Conservation (phyloP, 1,140 invertebrate genomes). For the Drosophila arawakana region DNA sequence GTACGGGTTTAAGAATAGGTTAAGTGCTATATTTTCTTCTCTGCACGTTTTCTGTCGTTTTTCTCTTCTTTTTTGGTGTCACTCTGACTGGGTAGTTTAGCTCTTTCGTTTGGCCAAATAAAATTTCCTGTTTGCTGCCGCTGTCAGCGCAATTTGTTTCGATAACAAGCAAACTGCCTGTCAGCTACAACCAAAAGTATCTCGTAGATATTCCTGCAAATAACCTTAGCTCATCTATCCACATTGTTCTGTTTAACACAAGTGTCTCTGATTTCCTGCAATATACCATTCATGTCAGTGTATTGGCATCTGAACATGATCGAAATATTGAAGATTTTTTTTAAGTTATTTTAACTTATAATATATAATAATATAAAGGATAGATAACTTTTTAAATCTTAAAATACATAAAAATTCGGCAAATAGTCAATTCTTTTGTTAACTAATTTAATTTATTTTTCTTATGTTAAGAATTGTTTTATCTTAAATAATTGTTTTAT, state of each 20-base stretch:
- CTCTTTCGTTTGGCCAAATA: conserved; percentile 54
- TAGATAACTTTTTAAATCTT: too few relatives aligned
- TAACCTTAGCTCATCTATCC: not conserved
- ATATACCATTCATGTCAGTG: too few relatives aligned
- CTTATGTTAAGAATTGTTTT: too few relatives aligned
- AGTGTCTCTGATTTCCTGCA: too few relatives aligned
- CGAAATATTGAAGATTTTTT: too few relatives aligned
- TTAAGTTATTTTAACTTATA: too few relatives aligned
- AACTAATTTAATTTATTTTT: too few relatives aligned
- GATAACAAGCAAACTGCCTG: conserved; percentile 70
- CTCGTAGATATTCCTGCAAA: conserved; percentile 16
- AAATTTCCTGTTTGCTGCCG: conserved; percentile 69
- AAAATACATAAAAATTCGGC: too few relatives aligned
- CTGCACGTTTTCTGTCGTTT: not conserved
- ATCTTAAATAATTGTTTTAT: too few relatives aligned
- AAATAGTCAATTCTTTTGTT: too few relatives aligned
- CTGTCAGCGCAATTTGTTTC: conserved; percentile 72
- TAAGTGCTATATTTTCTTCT: conserved; percentile 61
- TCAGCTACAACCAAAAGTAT: conserved; percentile 25
- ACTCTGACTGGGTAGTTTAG: conserved; percentile 38
- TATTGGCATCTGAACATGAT: too few relatives aligned
- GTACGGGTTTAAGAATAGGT: conserved; percentile 63
- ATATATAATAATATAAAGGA: too few relatives aligned
- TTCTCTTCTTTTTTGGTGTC: not conserved
- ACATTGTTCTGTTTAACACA: not conserved